Base-by-base conservation (phyloP, 2,888 invertebrate species). In the Yponomeuta sedellus region DNA sequence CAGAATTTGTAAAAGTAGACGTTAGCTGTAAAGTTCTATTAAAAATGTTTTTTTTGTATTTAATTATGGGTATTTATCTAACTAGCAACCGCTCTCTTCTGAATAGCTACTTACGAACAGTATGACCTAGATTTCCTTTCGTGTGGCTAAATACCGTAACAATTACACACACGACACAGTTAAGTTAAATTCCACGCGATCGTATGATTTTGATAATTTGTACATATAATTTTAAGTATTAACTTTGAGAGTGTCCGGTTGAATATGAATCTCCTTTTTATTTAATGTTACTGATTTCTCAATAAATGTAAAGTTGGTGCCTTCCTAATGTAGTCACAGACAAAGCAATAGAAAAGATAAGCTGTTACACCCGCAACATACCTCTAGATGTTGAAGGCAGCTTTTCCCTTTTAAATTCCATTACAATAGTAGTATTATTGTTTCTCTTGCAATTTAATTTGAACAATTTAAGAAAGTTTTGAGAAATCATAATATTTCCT, bases 1-100 rank as follows among this genome's bases (percentile, higher is more conserved):
- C 79, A 78, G 82, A 82, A 87, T 83, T 82, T 85, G 86, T 89
- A 88, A 88, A 85, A 86, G 83, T 91, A 89, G 88, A 79, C 81
- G 82, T 89, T 90, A 90, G 89, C 82, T 90, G 90, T 91, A 90
- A 90, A 89, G 78, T 87, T 91, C 89, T 90, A 89, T 88, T 88
- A 86, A 89, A 44, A 89, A 85, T 82, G 79, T 87, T 82, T 65
- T 88, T 87, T 65, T 89, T 87, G 83, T 89, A 89, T 89, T 89
- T 88, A 88, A 88, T 84, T 83, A 62, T 88, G 87, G 86, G 82
- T 89, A 88, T 87, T 82, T 83, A 84, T 86, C 81, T 81, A 83
- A 83, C 85, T 80, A 88, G 84, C 88, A 78, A 86, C 78, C 83
- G 90, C 90, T 91, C 90, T 91, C 90, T 91, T 84, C 85, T 84